Base-by-base conservation (phyloP, 2,797 vertebrate genomes). In the Tokudaia tokunoshimensis region DNA sequence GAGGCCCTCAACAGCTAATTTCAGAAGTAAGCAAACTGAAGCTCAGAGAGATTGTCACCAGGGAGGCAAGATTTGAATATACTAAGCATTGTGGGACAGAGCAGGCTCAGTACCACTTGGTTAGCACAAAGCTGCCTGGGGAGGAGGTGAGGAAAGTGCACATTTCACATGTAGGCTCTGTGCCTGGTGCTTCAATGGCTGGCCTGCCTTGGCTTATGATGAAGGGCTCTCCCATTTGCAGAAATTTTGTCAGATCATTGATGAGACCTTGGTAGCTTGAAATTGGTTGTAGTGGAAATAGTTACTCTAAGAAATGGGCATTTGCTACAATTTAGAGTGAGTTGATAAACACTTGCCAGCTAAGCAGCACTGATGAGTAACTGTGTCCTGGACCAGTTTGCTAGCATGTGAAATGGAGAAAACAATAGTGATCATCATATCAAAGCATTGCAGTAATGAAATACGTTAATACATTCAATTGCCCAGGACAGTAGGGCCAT, bases 1-100 rank as follows among this genome's bases (percentile, higher is more conserved):
- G 67, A 96, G 93, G n/a, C 31, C 41, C 80, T 29, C 15, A 52
- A 82, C 89, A 96, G n/a, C 29, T 59, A 57, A 85, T 93, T 94
- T 84, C 79, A 82, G 84, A 96, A 47, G 24, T 83, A 24, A 96
- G 72, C 34, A 81, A 57, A 87, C 41, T n/a, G 82, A 87, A 72
- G 29, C 57, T 94, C 90, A 94, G 92, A 95, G 94, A 97, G 5
- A 50, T 26, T 90, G 61, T 89, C 44, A 44, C 34, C 13, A 47
- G 29, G 52, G 52, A 94, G 57, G 22, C 63, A 57, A 87, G 70
- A 89, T 89, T 47, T 44, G n/a, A 92, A 61, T 57, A 63, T 86
- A 83, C 22, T 50, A 34, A 57, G 34, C 4, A 20, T 75, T 65
- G 94, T 76, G 57, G 24, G 50, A 63, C 17, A 59, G 52, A 67